Base-by-base conservation (phyloP, 2,113 vertebrate species). In the Chionodraco myersi region DNA sequence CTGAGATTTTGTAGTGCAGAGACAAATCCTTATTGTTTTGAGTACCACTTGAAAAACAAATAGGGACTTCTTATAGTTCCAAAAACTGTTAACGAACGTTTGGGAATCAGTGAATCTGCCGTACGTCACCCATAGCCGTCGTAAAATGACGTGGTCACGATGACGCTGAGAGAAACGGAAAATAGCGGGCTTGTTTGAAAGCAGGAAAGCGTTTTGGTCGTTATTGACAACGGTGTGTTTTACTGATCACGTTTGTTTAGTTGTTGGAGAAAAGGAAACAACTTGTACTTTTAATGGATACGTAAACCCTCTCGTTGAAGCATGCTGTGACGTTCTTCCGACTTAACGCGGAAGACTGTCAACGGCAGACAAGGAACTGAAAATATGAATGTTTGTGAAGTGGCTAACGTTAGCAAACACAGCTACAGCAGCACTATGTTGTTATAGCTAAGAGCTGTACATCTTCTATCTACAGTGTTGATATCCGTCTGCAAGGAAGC, bases 101-200 rank as follows among this genome's bases (percentile, higher is more conserved):
- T 72, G 16, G 7, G 34, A 62, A 61, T 13, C 59, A 21, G 15
- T 57, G 6, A 0, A 3, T 23, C 14, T 76, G 78, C 72, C 93
- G 89, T 91, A 84, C 30, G 45, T 51, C 5, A 15, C 10, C 10
- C 1, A 1, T 0, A 41, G 11, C 16, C 79, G 92, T 83, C 79
- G 94, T 79, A 72, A 92, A 92, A 47, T 76, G 88, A 70, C 77
- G 93, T 66, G 48, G 89, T 69, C 8, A 1, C 36, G 10, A 15
- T 63, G 63, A 79, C 47, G 67, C 26, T 0, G 2, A 14, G 57
- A 41, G 71, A 81, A 71, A 59, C 79, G 63, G 86, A 84, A 92
- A 95, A 86, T 92, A 89, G 95, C 95, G 95, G 91, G 93, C 81
- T 84, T 0, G 88, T 95, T 95, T 94, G 92, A 95, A 95, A 92